Base-by-base conservation (phyloP, 2,113 vertebrate genomes). In the Nansenia antarctica region DNA sequence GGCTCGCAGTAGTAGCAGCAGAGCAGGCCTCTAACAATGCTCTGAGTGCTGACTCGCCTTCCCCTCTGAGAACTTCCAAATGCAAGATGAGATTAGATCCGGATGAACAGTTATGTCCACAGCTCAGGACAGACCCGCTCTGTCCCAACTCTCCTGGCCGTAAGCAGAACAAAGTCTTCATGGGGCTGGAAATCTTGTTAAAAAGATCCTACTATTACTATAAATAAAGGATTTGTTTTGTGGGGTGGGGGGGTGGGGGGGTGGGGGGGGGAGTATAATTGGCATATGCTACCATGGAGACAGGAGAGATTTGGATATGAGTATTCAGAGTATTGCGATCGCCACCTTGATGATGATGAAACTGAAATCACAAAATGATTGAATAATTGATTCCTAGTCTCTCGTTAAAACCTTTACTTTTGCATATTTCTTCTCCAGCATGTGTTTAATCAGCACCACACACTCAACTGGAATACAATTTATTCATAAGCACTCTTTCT, bases 161-260 rank as follows among this genome's bases (percentile, higher is more conserved):
- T 5, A 5, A 31, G 54, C 15, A 27, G 3, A 30, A 31, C 54
- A 42, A 31, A 47, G 73, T 67, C 78, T 84, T 79, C 73, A 65
- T 29, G 45, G 57, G 58, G 63, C 59, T 57, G 69, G 73, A 68
- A 80, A 85, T 80, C 74, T 81, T 73, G 73, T 81, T 81, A 75
- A 49, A 70, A 71, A 82, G 67, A 81, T 85, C 86, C 86, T 27
- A n/a, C n/a, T n/a, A n/a, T n/a, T n/a, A n/a, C n/a, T n/a, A n/a
- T n/a, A n/a, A n/a, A n/a, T n/a, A n/a, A n/a, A n/a, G n/a, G n/a
- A n/a, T n/a, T n/a, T n/a, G 49, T 15, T 53, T 2, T n/a, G 8
- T 53, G 49, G 22, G 18, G 20, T 20, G 22, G 7, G 49, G 20
- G 20, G 18, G 9, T 24, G 1, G 42, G n/a, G 42, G 42, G 8